These are phyloP conservation scores for Capreolus pygargus DNA, from an alignment of 2,113 vertebrate species.

Conservation along the genomic window DNA sequence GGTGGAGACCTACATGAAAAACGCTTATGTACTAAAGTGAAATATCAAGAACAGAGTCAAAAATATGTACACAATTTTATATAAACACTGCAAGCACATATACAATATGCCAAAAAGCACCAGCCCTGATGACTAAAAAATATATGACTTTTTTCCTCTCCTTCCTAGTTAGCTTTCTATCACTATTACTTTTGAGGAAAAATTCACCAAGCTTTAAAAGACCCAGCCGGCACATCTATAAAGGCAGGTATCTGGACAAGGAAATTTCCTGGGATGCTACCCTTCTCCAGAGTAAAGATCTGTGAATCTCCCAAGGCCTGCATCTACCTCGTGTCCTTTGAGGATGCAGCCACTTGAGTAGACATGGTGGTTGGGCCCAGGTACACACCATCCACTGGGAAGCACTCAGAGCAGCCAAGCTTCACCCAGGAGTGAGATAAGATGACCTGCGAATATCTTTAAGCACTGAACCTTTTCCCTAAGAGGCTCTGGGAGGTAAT, in stretches of 20 bases:
- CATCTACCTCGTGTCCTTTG: background rate
- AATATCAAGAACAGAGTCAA: background rate
- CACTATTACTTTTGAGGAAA: background rate
- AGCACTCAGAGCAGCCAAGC: background rate
- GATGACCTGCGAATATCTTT: background rate
- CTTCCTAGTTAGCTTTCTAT: background rate
- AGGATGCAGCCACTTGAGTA: background rate
- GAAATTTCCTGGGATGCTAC: background rate
- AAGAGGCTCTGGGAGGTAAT: background rate
- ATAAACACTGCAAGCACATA: background rate
- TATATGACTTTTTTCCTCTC: accelerated
- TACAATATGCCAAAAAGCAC: background rate
- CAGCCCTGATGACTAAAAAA: background rate
- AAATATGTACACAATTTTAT: background rate
- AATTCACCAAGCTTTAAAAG: background rate
- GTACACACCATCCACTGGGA: background rate
- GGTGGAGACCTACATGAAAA: background rate
- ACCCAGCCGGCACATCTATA: background rate
- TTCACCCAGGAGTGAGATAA: background rate
- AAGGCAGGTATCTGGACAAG: background rate
- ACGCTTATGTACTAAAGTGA: background rate
- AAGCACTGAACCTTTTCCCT: background rate
- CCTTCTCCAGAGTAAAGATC: background rate
- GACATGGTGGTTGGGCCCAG: background rate
- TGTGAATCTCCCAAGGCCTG: background rate